Conservation (phyloP, 2,113 vertebrate species). For the Atrichornis clamosus region DNA sequence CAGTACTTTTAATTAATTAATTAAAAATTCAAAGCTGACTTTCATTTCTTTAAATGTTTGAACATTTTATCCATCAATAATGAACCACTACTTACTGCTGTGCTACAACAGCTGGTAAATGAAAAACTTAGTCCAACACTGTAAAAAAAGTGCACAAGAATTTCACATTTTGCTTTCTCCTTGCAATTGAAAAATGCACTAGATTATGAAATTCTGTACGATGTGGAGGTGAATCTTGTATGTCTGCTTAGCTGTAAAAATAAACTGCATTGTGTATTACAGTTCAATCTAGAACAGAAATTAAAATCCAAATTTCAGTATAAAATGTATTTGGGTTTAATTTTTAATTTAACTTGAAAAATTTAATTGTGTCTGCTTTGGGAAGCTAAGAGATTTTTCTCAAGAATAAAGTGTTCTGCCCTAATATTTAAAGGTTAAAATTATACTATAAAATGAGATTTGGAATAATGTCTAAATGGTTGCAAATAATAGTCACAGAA, state of each 20-base stretch:
- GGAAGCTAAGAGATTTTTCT: conserved; percentile 16
- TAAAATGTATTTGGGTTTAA: conserved; percentile 2
- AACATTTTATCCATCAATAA: conserved; percentile 85
- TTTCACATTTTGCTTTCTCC: conserved; percentile 9
- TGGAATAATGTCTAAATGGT: conserved; percentile 53
- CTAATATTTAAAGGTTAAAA: conserved; percentile 69
- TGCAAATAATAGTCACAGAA: conserved; percentile 38
- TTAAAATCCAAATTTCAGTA: conserved; percentile 25
- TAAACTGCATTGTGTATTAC: conserved; percentile 25
- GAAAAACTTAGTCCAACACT: conserved; percentile 54
- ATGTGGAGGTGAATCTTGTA: not conserved
- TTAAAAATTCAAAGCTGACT: conserved; percentile 89
- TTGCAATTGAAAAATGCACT: conserved; percentile 15
- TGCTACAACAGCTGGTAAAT: conserved; percentile 73
- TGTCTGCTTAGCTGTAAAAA: not conserved
- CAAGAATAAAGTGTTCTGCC: conserved; percentile 28
- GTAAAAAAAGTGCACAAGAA: conserved; percentile 18
- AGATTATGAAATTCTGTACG: not conserved
- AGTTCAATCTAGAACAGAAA: conserved; percentile 22
- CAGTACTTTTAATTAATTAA: conserved; percentile 96
- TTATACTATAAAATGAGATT: conserved; percentile 47
- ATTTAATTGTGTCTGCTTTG: conserved; percentile 37
- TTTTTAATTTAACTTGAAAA: conserved; percentile 43
- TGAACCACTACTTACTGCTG: conserved; percentile 76
- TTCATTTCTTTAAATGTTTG: conserved; percentile 89